These are phyloP conservation scores for Abramis brama DNA, from an alignment of 2,113 vertebrate genomes.

Conservation along the genomic window DNA sequence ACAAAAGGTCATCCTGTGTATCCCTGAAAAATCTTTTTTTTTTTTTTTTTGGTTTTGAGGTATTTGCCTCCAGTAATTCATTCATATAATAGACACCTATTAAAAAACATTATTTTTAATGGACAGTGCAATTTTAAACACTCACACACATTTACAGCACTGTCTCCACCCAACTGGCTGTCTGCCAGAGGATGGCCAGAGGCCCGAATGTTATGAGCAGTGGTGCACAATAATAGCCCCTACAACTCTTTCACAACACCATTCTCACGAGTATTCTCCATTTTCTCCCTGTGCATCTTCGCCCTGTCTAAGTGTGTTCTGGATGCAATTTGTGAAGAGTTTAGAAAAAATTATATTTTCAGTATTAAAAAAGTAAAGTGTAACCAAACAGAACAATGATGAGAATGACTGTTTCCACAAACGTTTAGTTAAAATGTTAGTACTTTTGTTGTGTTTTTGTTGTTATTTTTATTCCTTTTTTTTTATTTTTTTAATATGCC, in stretches of 20 bases:
- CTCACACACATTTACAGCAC: slow-evolving; percentile 3
- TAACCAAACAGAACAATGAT: not conserved
- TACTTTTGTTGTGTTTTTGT: not conserved
- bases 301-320: not conserved
- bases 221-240: slow-evolving; percentile 27
- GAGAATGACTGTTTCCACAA: not conserved
- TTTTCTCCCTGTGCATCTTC: not conserved
- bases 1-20: slow-evolving; percentile 40
- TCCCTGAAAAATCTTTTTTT: slow-evolving; percentile 24
- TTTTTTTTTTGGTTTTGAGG: not conserved
- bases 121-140: slow-evolving; percentile 24
- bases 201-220: slow-evolving; percentile 48
- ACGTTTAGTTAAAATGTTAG: not conserved
- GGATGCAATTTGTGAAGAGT: not conserved
- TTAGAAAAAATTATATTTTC: not conserved
- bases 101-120: not conserved
- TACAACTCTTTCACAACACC: slow-evolving; percentile 24
- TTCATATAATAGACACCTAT: slow-evolving; percentile 26
- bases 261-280: slow-evolving; percentile 25
- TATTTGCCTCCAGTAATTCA: slow-evolving; percentile 42
- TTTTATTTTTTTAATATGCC: not conserved
- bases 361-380: not conserved
- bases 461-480: not conserved
- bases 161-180: slow-evolving; percentile 23
- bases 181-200: slow-evolving; percentile 49